Evolutionary conservation across 1,140 invertebrate genomes (phyloP).

Genomic region (Drosophila kikkawai): DNA sequence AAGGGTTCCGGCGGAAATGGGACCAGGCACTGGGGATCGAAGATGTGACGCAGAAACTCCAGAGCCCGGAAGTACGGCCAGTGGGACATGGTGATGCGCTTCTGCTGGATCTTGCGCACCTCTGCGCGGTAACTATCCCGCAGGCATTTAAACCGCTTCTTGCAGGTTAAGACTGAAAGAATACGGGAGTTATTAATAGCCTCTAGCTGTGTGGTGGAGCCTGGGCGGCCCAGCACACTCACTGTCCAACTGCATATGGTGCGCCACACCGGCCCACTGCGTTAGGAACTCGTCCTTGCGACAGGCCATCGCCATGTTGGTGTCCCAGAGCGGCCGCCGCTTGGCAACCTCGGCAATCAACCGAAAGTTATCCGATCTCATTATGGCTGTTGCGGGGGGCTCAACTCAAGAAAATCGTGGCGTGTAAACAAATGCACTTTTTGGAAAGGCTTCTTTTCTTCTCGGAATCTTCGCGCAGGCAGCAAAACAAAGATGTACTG

Average conservation of each 20-base stretch:
- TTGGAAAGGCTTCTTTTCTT: not conserved
- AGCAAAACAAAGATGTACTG: not conserved
- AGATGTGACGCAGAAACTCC: slow-evolving; percentile 68
- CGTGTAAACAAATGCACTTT: slow-evolving; percentile 52
- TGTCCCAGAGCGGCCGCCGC: slow-evolving; percentile 61
- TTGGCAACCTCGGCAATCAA: slow-evolving; percentile 57
- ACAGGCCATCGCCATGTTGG: slow-evolving; percentile 34
- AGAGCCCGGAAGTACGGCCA: slow-evolving; percentile 62
- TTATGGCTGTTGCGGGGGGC: not conserved
- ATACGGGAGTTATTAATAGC: slow-evolving; percentile 15
- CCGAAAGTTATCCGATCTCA: slow-evolving; percentile 64
- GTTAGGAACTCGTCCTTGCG: slow-evolving; percentile 52
- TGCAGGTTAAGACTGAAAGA: slow-evolving; percentile 45
- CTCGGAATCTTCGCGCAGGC: not conserved
- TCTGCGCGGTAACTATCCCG: slow-evolving; percentile 64
- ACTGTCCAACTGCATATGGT: slow-evolving; percentile 55
- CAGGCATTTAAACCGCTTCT: slow-evolving; percentile 65
- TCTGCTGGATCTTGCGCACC: slow-evolving; percentile 66
- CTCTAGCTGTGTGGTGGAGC: not conserved
- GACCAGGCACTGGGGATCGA: slow-evolving; percentile 51
- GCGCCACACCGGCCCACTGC: slow-evolving; percentile 56
- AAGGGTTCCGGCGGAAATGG: slow-evolving; percentile 36
- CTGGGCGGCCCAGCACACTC: slow-evolving; percentile 1
- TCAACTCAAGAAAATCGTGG: slow-evolving; percentile 3
- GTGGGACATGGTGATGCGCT: slow-evolving; percentile 29